These are phyloP conservation scores for Catocala sponsa DNA, from an alignment of 2,888 invertebrate species.

Conservation along the genomic window DNA sequence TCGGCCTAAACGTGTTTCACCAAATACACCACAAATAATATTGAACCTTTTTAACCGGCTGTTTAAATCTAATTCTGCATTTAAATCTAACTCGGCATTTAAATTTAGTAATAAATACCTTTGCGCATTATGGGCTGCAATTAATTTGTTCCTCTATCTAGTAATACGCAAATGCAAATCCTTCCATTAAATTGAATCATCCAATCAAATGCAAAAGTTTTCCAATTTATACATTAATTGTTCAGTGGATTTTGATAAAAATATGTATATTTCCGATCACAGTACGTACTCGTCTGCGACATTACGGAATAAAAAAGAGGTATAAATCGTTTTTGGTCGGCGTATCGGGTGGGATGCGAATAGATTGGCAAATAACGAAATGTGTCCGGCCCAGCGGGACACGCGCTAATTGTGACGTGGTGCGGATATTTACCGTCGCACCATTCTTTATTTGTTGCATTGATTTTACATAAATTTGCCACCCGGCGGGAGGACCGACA, in stretches of 20 bases:
- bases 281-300: not conserved
- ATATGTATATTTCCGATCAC: not conserved
- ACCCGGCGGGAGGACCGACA: constrained; percentile 44
- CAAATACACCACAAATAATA: constrained; percentile 56
- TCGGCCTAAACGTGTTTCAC: constrained; percentile 62
- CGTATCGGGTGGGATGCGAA: constrained; percentile 31
- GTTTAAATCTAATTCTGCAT: constrained; percentile 11
- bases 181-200: constrained; percentile 36
- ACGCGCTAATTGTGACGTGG: constrained; percentile 67
- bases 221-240: constrained; percentile 42
- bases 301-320: constrained; percentile 15
- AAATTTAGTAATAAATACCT: constrained; percentile 8
- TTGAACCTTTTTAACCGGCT: constrained; percentile 31
- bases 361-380: constrained; percentile 58
- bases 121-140: not conserved
- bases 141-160: constrained; percentile 2
- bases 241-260: constrained; percentile 22
- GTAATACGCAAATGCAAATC: constrained; percentile 14
- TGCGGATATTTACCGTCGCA: constrained; percentile 61
- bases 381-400: constrained; percentile 56
- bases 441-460: constrained; percentile 63
- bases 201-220: constrained; percentile 38
- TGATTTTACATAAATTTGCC: constrained; percentile 59
- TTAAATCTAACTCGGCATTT: constrained; percentile 6
- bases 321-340: constrained; percentile 36